Conservation (phyloP, 1,140 invertebrate genomes). For the Steinernema feltiae region DNA sequence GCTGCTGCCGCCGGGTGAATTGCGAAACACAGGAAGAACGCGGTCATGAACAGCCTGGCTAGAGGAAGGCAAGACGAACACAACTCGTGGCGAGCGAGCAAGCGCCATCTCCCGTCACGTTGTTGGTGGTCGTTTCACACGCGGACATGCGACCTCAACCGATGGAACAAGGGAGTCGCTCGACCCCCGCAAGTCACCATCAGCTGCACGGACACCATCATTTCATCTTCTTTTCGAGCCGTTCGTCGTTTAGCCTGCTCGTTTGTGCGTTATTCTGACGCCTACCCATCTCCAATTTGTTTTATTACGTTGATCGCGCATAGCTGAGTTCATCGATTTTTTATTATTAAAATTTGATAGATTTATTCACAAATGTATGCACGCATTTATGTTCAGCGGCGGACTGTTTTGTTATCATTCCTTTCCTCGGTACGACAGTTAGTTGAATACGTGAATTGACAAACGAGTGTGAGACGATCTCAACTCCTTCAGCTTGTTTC, state of each 20-base stretch:
- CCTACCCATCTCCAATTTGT: not conserved
- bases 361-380: not conserved
- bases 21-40: no score
- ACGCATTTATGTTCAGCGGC: no score
- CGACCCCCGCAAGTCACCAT: not conserved
- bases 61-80: no score
- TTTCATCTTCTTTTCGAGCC: not conserved
- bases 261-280: not conserved
- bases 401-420: not conserved
- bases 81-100: not conserved
- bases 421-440: no score
- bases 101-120: not conserved
- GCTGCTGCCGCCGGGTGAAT: no score
- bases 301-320: no score
- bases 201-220: not conserved
- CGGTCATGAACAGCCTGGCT: no score
- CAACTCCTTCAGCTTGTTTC: not conserved
- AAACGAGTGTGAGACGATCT: no score
- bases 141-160: not conserved
- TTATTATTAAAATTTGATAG: not conserved
- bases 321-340: not conserved
- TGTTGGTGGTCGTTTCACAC: no score
- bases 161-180: not conserved
- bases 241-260: not conserved
- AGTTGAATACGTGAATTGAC: not conserved